Percentiles rank a stretch among this genome's conserved stretches.
Evolutionary conservation across 1,140 invertebrate genomes (phyloP).

Genomic region (Drosophila sturtevanti): DNA sequence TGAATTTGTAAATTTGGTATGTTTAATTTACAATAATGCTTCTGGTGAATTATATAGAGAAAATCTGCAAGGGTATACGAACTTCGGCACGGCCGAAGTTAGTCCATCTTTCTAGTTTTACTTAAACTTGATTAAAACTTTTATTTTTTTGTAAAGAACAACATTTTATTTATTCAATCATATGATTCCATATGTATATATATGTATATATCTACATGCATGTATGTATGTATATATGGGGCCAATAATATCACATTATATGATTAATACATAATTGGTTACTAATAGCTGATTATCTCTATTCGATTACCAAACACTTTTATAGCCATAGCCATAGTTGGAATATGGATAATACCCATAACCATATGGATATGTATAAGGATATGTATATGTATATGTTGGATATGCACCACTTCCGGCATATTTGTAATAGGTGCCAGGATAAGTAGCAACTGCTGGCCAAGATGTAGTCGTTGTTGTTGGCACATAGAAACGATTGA

Average conservation of each 20-base stretch:
- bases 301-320: constrained; percentile 51
- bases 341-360: constrained; percentile 56
- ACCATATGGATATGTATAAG: constrained; percentile 42
- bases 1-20: too few species aligned
- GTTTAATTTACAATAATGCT: too few species aligned
- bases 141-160: too few species aligned
- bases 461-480: constrained; percentile 19
- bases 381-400: constrained; percentile 23
- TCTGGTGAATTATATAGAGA: too few species aligned
- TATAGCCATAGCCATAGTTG: constrained; percentile 64
- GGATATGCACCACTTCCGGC: constrained; percentile 23
- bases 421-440: constrained; percentile 56
- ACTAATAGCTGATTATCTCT: background rate
- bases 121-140: too few species aligned
- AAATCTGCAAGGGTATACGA: too few species aligned
- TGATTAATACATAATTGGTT: background rate
- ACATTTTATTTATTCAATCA: too few species aligned
- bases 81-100: too few species aligned
- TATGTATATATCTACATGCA: too few species aligned
- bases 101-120: too few species aligned
- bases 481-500: constrained; percentile 58
- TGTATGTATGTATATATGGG: background rate
- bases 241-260: constrained; percentile 55
- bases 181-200: too few species aligned
- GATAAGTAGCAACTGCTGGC: constrained; percentile 48